Percentiles rank a stretch among this genome's conserved stretches.
phyloP scores from a whole-genome alignment of 2,888 invertebrate species.

The Ariolimax columbianus region DNA sequence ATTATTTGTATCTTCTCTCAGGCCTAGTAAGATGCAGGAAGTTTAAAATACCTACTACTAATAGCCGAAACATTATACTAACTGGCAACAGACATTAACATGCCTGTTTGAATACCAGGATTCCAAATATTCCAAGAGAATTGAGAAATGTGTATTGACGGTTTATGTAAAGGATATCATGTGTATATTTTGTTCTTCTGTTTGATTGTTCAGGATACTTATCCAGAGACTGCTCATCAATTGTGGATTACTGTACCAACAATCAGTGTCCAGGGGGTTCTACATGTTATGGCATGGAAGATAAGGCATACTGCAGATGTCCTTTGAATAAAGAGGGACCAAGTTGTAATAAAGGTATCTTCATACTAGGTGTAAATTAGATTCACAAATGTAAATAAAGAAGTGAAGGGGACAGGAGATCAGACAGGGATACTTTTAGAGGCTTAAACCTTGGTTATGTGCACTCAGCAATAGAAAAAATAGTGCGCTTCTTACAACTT shows the following conservation, averaged over 20 bases:
- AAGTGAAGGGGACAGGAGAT: too few species aligned
- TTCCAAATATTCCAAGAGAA: too few species aligned
- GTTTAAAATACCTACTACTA: too few species aligned
- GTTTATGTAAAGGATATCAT: not conserved
- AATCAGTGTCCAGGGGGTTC: conserved; percentile 84
- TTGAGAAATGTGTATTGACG: not conserved
- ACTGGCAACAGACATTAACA: too few species aligned
- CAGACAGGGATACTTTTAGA: too few species aligned
- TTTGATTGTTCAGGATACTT: conserved; percentile 57
- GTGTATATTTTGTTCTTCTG: conserved; percentile 34
- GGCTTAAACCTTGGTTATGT: too few species aligned
- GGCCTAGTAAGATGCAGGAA: too few species aligned
- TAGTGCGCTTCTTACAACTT: too few species aligned
- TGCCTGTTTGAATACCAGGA: too few species aligned
- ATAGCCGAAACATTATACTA: too few species aligned
- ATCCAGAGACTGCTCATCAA: conserved; percentile 61
- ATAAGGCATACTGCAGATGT: conserved; percentile 96
- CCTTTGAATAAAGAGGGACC: conserved; percentile 97
- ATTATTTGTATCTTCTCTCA: too few species aligned
- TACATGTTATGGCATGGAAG: conserved; percentile 79
- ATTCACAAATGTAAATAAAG: not conserved
- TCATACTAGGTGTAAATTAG: not conserved
- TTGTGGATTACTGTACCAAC: conserved; percentile 87
- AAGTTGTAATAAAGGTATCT: conserved; percentile 93
- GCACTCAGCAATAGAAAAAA: too few species aligned